phyloP scores from a whole-genome alignment of 2,888 invertebrate species.

The Pristionchus entomophagus region DNA sequence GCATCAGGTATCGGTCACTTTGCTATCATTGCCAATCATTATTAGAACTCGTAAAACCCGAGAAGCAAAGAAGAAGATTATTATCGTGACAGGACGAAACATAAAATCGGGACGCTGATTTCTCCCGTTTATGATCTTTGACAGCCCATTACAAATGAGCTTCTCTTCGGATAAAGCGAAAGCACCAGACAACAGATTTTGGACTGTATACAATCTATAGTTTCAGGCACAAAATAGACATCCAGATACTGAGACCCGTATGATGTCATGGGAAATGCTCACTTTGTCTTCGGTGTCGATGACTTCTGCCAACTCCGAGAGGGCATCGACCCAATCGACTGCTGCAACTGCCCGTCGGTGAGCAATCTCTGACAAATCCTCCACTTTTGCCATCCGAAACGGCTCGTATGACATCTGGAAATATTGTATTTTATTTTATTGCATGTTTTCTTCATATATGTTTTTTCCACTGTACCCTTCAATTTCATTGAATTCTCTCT shows the following conservation, averaged over 20 bases:
- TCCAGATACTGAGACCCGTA: too few species aligned
- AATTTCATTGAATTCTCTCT: not conserved
- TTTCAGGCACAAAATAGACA: too few species aligned
- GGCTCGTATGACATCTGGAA: constrained; percentile 73
- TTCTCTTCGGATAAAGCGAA: not conserved
- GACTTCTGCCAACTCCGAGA: constrained; percentile 72
- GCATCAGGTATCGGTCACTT: constrained; percentile 26
- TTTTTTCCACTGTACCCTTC: not conserved
- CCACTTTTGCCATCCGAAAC: constrained; percentile 69
- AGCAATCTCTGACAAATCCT: constrained; percentile 73
- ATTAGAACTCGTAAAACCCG: constrained; percentile 24
- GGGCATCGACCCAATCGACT: constrained; percentile 74
- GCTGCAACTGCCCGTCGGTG: constrained; percentile 74
- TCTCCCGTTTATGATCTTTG: constrained; percentile 33
- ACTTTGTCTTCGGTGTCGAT: constrained; percentile 72
- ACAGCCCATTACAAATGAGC: not conserved
- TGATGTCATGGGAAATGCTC: not conserved
- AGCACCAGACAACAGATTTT: constrained; percentile 9
- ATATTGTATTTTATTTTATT: not conserved
- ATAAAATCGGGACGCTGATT: constrained; percentile 2
- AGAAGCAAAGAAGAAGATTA: not conserved
- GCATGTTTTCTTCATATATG: not conserved
- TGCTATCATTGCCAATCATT: not conserved
- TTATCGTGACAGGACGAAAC: constrained; percentile 5
- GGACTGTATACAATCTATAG: too few species aligned